Evolutionary conservation across 2,888 invertebrate genomes (phyloP), one percentile per base, ranked within the genome.

Genomic region (Drosophila formosana): DNA sequence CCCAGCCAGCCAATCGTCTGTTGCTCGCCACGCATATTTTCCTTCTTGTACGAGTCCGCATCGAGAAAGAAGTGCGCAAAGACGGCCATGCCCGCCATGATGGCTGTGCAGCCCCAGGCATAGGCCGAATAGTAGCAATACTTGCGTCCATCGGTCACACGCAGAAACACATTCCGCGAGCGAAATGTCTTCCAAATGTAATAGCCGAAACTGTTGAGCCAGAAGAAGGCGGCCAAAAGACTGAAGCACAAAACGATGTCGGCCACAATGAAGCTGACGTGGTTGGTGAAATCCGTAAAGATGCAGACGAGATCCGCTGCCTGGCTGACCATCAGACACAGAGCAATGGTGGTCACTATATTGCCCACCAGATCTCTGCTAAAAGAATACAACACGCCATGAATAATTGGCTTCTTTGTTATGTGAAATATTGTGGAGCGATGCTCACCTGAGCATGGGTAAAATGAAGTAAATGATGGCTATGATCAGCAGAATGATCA

Each of bases 101-200:
- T 89, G 0, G 94, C 90, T 0, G 97, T 97, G 75, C 95, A 94
- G 4, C 95, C 94, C 96, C 97, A 97, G 0, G 96, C 96, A 80
- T 96, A 97, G 43, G 94, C 94, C 0, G 97, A 97, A 90, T 97
- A 97, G 89, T 97, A 97, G 89, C 97, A 97, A 90, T 97, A 97
- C 92, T 97, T 97, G 68, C 95, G 94, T 0, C 96, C 96, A 92
- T 97, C 97, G 0, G 97, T 97, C 63, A 97, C 96, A 62, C 97
- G 93, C 4, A 97, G 92, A 86, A 97, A 97, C 3, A 97, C 96
- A 91, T 97, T 97, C 50, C 96, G 93, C 4, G 97, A 97, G 85
- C 96, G 95, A 90, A 97, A 97, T 1, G 96, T 97, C 91, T 95
- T 96, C 97, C 97, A 97, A 72, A 97, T 96, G 90, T 97, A 97